A percentile compares a stretch with the other conserved stretches of the same genome.
Conservation (phyloP, 2,113 vertebrate genomes). For the Dromaius novaehollandiae region DNA sequence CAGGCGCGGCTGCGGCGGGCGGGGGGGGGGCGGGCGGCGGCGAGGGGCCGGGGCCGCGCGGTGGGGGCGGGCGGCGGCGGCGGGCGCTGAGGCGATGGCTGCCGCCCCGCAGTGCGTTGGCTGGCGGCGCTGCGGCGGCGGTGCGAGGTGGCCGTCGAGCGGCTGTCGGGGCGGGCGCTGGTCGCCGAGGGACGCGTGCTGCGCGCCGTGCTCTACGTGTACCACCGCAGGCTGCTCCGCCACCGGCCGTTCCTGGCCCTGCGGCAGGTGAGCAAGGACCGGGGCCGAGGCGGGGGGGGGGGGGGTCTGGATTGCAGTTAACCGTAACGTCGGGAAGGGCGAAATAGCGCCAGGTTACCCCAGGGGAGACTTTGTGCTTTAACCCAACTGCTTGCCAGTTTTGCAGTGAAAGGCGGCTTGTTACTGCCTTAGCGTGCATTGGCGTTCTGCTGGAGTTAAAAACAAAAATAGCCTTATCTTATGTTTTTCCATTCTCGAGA, state of each 20-base stretch:
- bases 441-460: neutral
- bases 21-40: neutral
- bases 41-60: neutral
- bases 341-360: neutral
- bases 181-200: conserved; percentile 70
- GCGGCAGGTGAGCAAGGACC: conserved; percentile 74
- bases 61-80: neutral
- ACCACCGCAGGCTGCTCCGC: conserved; percentile 70
- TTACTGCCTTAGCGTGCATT: neutral
- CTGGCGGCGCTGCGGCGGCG: conserved; percentile 43
- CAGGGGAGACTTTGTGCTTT: neutral
- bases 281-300: too few relatives aligned
- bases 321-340: neutral
- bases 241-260: conserved; percentile 77
- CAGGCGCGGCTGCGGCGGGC: neutral
- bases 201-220: conserved; percentile 72
- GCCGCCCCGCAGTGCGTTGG: conserved; percentile 42
- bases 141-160: neutral
- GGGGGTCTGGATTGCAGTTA: too few relatives aligned
- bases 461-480: neutral
- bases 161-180: conserved; percentile 51
- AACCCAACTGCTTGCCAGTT: neutral
- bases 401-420: neutral
- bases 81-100: neutral
- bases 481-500: neutral